A percentile compares a stretch with the other conserved stretches of the same genome.
These are phyloP conservation scores for Neofelis nebulosa DNA, from an alignment of 2,113 vertebrate species.

Conservation along the genomic window DNA sequence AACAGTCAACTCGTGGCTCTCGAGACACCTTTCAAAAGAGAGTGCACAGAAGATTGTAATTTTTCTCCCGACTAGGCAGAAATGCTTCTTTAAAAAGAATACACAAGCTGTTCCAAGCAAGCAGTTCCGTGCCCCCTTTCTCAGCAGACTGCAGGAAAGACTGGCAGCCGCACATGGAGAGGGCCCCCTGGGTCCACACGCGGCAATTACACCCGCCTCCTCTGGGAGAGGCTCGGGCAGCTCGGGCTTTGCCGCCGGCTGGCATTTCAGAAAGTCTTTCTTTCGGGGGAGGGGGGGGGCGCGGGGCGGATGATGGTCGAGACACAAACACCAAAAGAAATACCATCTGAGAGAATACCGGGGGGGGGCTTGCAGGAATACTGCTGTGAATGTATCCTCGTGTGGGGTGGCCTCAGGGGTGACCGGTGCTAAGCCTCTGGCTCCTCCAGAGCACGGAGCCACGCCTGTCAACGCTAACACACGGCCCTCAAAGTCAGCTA, in stretches of 20 bases:
- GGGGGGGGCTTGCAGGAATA: background rate
- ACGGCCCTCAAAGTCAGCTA: background rate
- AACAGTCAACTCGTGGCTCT: background rate
- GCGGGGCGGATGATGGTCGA: background rate
- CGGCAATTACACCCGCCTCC: fast-evolving
- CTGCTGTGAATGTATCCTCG: background rate
- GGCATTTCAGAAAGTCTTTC: background rate
- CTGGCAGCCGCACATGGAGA: background rate
- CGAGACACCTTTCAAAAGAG: background rate
- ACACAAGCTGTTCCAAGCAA: background rate
- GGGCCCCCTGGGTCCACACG: fast-evolving
- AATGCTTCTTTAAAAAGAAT: background rate
- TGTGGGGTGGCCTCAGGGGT: background rate
- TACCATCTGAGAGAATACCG: background rate
- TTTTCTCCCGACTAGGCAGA: background rate
- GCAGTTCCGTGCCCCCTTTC: background rate
- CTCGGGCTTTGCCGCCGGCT: background rate
- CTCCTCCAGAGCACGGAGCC: background rate
- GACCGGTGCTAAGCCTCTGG: fast-evolving
- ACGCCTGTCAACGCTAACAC: background rate
- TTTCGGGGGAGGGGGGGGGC: background rate
- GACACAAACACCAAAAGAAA: conserved; percentile 2
- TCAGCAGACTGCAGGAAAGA: background rate
- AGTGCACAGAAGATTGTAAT: background rate
- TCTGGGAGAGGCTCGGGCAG: no score